Conservation (phyloP, 37 sponge, comb jelly and placozoan species). For the Corticium candelabrum region DNA sequence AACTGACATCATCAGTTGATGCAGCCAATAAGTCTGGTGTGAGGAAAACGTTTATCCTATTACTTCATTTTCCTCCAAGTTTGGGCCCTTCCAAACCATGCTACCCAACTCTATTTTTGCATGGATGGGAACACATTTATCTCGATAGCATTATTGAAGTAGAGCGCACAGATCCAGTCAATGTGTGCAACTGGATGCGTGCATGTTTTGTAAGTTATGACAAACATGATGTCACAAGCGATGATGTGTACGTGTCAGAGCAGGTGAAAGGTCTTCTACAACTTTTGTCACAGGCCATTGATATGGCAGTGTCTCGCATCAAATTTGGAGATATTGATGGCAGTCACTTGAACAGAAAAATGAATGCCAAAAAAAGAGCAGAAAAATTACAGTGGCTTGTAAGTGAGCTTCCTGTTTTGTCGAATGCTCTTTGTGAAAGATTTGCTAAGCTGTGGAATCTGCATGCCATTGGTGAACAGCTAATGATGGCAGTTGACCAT, state of each 20-base stretch:
- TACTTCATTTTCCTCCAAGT: slow-evolving; percentile 29
- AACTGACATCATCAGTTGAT: too few species aligned
- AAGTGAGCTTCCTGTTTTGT: not conserved
- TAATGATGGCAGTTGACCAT: not conserved
- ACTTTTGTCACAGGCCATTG: not conserved
- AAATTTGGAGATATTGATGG: not conserved
- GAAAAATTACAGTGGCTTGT: not conserved
- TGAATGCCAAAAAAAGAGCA: not conserved
- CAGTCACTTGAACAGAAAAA: not conserved
- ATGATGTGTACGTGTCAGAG: not conserved
- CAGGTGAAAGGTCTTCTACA: not conserved
- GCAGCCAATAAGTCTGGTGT: not conserved
- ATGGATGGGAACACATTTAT: slow-evolving; percentile 75
- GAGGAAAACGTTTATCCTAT: slow-evolving; percentile 55
- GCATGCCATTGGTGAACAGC: not conserved
- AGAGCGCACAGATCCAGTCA: not conserved
- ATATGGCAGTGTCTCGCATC: not conserved
- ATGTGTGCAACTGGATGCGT: not conserved
- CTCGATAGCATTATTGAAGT: slow-evolving; percentile 26
- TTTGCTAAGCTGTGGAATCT: not conserved
- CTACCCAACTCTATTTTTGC: slow-evolving; percentile 74
- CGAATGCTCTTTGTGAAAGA: not conserved
- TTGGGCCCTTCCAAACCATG: slow-evolving; percentile 21
- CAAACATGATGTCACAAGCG: not conserved
- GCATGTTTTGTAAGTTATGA: not conserved